Evolutionary conservation across 1,140 invertebrate genomes (phyloP).

Genomic region (Parasteatoda tepidariorum): DNA sequence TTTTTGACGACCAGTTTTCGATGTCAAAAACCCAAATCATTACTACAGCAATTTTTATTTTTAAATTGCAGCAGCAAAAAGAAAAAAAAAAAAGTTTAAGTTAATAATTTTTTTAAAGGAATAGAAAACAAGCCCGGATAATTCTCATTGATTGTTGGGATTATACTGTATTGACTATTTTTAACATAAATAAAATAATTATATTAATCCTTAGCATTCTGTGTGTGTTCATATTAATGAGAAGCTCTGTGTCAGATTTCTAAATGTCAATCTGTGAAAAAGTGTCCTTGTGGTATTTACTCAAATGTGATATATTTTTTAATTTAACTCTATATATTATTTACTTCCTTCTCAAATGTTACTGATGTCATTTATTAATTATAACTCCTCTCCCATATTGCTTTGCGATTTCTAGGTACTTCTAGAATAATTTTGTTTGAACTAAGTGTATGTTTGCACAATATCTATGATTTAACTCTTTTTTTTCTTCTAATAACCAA

Average conservation of each 20-base stretch:
- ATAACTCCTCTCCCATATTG: no score
- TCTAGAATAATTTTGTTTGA: no score
- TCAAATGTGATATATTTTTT: constrained; percentile 38
- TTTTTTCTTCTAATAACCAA: no score
- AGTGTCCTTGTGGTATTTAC: constrained; percentile 44
- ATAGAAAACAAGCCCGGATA: no score
- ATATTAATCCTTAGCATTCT: not conserved
- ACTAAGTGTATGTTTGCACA: no score
- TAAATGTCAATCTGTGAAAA: constrained; percentile 7
- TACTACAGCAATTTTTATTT: not conserved
- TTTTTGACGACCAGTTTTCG: no score
- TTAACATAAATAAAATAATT: not conserved
- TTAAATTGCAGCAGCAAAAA: not conserved
- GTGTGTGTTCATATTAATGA: not conserved
- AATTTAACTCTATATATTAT: no score
- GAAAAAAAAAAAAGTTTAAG: not conserved
- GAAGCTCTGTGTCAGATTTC: constrained; percentile 7
- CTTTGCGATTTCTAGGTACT: no score
- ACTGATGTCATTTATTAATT: no score
- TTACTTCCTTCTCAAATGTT: no score
- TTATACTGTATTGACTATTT: not conserved
- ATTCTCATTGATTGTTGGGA: no score
- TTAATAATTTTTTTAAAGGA: not conserved
- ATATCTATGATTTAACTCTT: no score
- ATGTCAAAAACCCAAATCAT: not conserved